Conservation (phyloP, 2,888 invertebrate species). For the Arrhopalites spinosus region DNA sequence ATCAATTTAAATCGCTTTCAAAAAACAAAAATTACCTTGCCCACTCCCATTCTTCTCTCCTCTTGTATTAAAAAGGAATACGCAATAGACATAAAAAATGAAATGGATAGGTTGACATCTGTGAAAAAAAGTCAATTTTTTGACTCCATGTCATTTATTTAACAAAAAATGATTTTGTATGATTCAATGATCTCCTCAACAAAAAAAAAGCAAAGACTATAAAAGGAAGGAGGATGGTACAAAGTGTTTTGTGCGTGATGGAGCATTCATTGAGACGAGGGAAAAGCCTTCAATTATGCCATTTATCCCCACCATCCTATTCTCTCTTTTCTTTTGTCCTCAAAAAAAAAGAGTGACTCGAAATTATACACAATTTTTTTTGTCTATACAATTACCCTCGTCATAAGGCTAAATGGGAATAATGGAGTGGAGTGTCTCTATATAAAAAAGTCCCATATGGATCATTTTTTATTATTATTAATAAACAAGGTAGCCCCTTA, state of each 20-base stretch:
- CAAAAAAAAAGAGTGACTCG: not conserved
- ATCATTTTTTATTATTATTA: no score
- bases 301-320: not conserved
- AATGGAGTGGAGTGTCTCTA: not conserved
- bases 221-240: not conserved
- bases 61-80: no score
- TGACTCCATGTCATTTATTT: not conserved
- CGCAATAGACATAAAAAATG: not conserved
- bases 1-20: no score
- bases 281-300: not conserved
- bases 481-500: no score
- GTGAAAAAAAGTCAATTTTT: not conserved
- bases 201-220: no score
- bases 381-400: not conserved
- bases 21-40: no score
- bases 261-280: conserved; percentile 4
- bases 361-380: not conserved
- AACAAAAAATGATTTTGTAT: not conserved
- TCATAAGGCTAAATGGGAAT: not conserved
- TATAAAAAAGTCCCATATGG: no score
- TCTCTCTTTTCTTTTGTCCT: not conserved
- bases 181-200: not conserved
- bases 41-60: no score
- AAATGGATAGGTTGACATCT: not conserved
- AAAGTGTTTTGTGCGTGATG: conserved; percentile 5